phyloP scores from a whole-genome alignment of 35 echinoderm and acorn worm species.

The Lytechinus pictus region DNA sequence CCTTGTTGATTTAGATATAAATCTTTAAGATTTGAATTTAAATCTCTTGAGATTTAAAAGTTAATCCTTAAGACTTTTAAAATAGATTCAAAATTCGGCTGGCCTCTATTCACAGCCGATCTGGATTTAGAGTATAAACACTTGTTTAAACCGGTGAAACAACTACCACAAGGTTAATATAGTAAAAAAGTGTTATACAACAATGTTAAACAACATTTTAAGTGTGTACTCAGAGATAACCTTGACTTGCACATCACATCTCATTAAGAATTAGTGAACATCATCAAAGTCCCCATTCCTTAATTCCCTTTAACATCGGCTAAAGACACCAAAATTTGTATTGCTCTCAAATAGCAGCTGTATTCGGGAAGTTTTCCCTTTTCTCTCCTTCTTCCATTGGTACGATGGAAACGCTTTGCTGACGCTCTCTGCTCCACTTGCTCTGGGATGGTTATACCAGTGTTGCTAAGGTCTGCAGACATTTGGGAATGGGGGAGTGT shows the following conservation, averaged over 20 bases:
- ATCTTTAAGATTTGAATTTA: too few species aligned
- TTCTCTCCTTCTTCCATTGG: neutral
- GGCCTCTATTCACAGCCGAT: too few species aligned
- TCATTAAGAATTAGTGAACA: neutral
- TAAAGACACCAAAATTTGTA: neutral
- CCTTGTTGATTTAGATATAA: too few species aligned
- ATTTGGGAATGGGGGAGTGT: neutral
- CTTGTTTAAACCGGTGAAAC: too few species aligned
- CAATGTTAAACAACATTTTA: too few species aligned
- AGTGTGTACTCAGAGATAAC: neutral
- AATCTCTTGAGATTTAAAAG: too few species aligned
- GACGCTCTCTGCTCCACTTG: neutral
- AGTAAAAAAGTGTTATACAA: too few species aligned
- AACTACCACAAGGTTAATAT: too few species aligned
- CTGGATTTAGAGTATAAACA: too few species aligned
- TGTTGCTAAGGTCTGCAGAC: neutral
- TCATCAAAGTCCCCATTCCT: neutral
- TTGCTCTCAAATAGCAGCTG: neutral
- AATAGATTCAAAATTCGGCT: too few species aligned
- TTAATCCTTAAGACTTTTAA: too few species aligned
- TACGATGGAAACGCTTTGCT: neutral
- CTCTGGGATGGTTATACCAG: neutral
- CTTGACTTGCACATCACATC: neutral
- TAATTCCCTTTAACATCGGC: neutral
- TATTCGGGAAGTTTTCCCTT: neutral